Conservation (phyloP, 2,888 invertebrate genomes). For the Digitonthophagus gazella region DNA sequence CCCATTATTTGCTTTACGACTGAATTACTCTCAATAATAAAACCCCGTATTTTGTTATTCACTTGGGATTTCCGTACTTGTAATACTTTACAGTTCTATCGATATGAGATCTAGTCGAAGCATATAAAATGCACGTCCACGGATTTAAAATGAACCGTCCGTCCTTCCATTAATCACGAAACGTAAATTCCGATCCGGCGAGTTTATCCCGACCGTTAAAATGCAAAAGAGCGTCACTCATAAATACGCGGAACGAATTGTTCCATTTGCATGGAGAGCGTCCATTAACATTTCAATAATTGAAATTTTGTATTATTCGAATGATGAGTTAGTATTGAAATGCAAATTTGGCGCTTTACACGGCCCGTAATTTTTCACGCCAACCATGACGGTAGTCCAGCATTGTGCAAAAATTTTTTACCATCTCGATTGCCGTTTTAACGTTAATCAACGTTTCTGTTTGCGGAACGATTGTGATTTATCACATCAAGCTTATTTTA, state of each 20-base stretch:
- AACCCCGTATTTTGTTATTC: neutral
- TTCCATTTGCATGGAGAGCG: slow-evolving; percentile 10
- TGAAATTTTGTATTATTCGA: slow-evolving; percentile 14
- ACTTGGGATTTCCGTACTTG: neutral
- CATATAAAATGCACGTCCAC: neutral
- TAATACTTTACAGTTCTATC: neutral
- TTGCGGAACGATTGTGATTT: neutral
- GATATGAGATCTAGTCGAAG: neutral
- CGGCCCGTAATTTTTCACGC: neutral
- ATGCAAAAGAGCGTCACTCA: slow-evolving; percentile 5
- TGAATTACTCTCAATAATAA: neutral
- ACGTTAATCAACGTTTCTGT: neutral
- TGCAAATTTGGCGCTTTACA: neutral
- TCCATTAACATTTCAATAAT: slow-evolving; percentile 14
- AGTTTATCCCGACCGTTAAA: slow-evolving; percentile 2
- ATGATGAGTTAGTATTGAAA: neutral
- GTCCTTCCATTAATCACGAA: neutral
- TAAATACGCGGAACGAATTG: slow-evolving; percentile 12
- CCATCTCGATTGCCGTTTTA: neutral
- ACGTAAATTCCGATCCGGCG: neutral
- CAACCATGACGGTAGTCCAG: neutral
- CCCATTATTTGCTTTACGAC: neutral
- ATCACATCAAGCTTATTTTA: neutral
- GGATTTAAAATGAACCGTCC: neutral
- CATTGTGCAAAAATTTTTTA: neutral